phyloP scores from a whole-genome alignment of 2,888 invertebrate genomes.

The Caenorhabditis panamensis region DNA sequence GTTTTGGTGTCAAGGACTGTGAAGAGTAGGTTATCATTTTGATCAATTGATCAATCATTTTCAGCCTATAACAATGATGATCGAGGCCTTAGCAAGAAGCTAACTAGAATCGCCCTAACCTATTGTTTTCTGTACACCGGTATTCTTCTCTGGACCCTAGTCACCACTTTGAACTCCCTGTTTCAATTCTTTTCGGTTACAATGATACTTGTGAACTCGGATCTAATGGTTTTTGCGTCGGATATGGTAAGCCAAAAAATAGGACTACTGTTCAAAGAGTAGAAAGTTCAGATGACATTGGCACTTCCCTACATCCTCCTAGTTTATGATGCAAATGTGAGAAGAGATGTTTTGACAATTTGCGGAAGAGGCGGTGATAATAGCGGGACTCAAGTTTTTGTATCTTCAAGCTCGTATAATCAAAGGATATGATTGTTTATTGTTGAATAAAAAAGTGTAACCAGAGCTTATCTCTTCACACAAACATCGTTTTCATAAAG shows the following conservation, averaged over 20 bases:
- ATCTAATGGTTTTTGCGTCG: conserved; percentile 11
- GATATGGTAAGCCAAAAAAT: conserved; percentile 13
- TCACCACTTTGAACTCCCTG: conserved; percentile 6
- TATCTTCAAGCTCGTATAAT: no score
- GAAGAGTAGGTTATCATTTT: not conserved
- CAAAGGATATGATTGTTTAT: no score
- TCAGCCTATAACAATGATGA: not conserved
- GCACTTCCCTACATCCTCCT: conserved; percentile 27
- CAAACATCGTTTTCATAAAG: no score
- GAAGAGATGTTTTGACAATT: no score
- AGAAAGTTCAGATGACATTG: conserved; percentile 16
- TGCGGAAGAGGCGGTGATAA: no score
- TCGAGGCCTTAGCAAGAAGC: conserved; percentile 14
- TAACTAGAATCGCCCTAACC: conserved; percentile 21
- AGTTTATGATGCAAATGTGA: not conserved
- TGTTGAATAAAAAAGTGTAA: no score
- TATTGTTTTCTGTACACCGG: conserved; percentile 29
- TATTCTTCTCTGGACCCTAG: conserved; percentile 13
- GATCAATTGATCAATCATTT: not conserved
- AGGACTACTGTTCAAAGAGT: not conserved
- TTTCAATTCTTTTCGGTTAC: conserved; percentile 7
- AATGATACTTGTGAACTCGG: not conserved
- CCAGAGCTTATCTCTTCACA: no score
- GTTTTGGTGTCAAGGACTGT: not conserved
- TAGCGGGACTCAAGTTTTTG: no score